Conservation (phyloP, 2,113 vertebrate genomes). For the Nothobranchius furzeri region DNA sequence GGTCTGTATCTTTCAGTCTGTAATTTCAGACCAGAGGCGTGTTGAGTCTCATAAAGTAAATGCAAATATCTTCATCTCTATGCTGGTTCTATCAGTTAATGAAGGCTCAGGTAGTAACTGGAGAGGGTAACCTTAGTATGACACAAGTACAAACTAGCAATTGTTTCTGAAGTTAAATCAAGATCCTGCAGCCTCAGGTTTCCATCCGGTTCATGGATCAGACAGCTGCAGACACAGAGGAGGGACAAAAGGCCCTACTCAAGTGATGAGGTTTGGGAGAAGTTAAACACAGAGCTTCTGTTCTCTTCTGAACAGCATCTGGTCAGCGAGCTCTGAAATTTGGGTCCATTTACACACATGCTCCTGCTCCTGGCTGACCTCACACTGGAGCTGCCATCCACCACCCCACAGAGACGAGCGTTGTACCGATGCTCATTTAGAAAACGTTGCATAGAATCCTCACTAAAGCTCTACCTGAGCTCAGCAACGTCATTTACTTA, state of each 20-base stretch:
- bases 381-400: not conserved
- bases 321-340: not conserved
- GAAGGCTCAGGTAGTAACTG: too few species aligned
- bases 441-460: too few species aligned
- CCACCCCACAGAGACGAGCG: too few species aligned
- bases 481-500: too few species aligned
- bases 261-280: not conserved
- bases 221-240: not conserved
- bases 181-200: not conserved
- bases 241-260: not conserved
- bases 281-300: not conserved
- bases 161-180: not conserved
- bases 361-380: not conserved
- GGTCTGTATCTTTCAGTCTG: too few species aligned
- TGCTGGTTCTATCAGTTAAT: too few species aligned
- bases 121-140: not conserved
- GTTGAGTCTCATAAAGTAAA: too few species aligned
- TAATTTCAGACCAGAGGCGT: too few species aligned
- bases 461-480: too few species aligned
- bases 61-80: too few species aligned
- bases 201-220: not conserved
- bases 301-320: not conserved
- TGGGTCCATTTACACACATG: not conserved
- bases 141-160: not conserved
- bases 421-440: too few species aligned